Base-by-base conservation (phyloP, 2,888 invertebrate species). In the Pristionchus arcanus region DNA sequence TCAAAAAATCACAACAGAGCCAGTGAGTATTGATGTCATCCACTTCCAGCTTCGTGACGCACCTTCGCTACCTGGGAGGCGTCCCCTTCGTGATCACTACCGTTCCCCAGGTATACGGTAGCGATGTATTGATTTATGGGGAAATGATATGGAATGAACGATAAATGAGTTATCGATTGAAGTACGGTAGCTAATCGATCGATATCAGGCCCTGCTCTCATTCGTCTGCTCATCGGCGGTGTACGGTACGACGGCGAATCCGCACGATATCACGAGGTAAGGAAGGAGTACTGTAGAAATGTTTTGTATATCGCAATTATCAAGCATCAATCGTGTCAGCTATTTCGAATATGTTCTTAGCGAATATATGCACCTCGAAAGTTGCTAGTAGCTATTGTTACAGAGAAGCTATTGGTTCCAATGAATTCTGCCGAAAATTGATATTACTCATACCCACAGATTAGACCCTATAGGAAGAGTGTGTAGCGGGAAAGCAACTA, bases 51-150 rank as follows among this genome's bases (percentile, higher is more conserved):
- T 81, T 89, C 63, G 89, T 89, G 16, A 90, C 90, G 7, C 91
- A 92, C 90, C 89, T 95, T 16, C 92, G 90, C 34, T 90, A 93
- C 5, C 92, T 95, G 15, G 96, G 96, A 85, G 96, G 96, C n/a
- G 93, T 96, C 63, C 96, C 90, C 28, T 96, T 95, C 94, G 95
- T 95, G 37, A 95, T 95, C 91, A 96, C 96, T 16, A 96, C 96
- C 92, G 94, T 96, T 25, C 92, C 92, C n/a, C 92, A 93, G 90
- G 93, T 87, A 83, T 83, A 83, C 74, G 31, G 74, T 37, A 34
- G 16, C 16, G 19, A 34, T n/a, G 34, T 71, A 71, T 71, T 19
- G 68, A 71, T 71, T 81, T 49, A 25, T 49, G 3, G 66, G 13
- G 66, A 28, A 66, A 66, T 28, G 66, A 13, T 66, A 28, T 66